phyloP scores from a whole-genome alignment of 1,140 invertebrate species.

The Calliphora vicina region DNA sequence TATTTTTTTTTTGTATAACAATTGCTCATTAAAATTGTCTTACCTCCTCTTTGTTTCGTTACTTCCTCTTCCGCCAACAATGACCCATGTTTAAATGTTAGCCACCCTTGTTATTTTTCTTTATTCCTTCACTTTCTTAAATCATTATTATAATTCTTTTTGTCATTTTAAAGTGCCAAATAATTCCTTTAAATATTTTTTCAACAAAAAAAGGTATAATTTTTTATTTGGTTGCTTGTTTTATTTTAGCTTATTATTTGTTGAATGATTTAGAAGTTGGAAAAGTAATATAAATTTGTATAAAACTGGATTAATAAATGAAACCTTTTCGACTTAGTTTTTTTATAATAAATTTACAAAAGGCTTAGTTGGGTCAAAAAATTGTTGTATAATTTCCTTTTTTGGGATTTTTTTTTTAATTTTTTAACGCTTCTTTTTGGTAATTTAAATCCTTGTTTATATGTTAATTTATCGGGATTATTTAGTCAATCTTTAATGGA shows the following conservation, averaged over 20 bases:
- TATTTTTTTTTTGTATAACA: conserved; percentile 3
- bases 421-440: background rate
- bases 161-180: conserved; percentile 63
- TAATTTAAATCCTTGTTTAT: conserved; percentile 17
- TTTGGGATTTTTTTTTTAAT: background rate
- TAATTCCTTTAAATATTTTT: conserved; percentile 49
- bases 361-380: conserved; percentile 60
- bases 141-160: conserved; percentile 38
- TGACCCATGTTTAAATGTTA: background rate
- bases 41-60: background rate
- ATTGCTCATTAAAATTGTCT: conserved; percentile 33
- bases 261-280: conserved; percentile 35
- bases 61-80: background rate
- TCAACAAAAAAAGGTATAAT: background rate
- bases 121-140: background rate
- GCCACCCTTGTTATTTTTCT: background rate
- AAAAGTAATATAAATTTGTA: too few relatives aligned
- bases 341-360: conserved; percentile 52
- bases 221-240: background rate
- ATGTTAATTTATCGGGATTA: conserved; percentile 27
- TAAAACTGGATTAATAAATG: conserved; percentile 61
- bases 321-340: conserved; percentile 39
- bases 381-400: background rate
- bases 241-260: conserved; percentile 32
- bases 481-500: background rate